Percentiles rank a stretch among this genome's conserved stretches.
Conservation (phyloP, 2,888 invertebrate genomes). For the Drosophila neutralis region DNA sequence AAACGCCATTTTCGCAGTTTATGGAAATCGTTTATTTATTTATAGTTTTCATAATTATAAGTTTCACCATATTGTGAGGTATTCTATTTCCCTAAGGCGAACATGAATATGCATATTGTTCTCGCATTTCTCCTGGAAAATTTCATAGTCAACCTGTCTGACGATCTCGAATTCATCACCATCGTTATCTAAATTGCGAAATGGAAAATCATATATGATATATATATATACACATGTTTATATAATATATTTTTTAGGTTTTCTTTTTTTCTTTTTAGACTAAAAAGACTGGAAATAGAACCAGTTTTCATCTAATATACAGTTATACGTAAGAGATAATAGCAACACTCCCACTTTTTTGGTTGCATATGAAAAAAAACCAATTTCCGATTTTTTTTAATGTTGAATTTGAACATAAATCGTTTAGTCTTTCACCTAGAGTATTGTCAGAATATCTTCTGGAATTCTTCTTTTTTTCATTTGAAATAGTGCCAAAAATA, state of each 20-base stretch:
- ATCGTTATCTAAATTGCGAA: constrained; percentile 71
- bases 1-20: too few species aligned
- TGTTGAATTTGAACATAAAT: not conserved
- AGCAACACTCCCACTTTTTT: not conserved
- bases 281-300: constrained; percentile 1
- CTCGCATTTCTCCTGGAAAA: constrained; percentile 67
- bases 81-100: too few species aligned
- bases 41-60: too few species aligned
- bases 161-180: constrained; percentile 82
- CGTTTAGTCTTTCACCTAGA: not conserved
- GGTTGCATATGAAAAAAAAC: not conserved
- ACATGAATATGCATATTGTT: constrained; percentile 67
- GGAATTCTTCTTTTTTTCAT: not conserved
- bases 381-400: not conserved
- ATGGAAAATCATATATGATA: constrained; percentile 1
- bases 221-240: not conserved
- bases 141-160: constrained; percentile 75
- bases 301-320: not conserved
- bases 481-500: not conserved
- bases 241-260: too few species aligned
- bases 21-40: too few species aligned
- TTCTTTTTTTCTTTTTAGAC: too few species aligned
- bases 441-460: not conserved
- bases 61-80: too few species aligned
- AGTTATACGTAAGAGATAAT: not conserved